Conservation (phyloP, 2,113 vertebrate species). For the Centropus unirufus region DNA sequence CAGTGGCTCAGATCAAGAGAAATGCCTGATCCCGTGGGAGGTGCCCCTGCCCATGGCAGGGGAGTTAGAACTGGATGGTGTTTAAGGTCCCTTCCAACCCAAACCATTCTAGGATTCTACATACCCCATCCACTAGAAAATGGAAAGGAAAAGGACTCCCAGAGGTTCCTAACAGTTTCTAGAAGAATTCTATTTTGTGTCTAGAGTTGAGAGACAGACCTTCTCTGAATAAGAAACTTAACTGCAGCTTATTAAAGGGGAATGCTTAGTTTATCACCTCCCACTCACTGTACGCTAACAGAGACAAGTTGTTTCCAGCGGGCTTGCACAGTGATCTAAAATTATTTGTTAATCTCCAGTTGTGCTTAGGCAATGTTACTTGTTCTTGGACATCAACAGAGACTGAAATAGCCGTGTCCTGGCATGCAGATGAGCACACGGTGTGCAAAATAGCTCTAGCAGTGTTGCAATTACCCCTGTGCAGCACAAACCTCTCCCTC, state of each 20-base stretch:
- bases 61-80: too few relatives aligned
- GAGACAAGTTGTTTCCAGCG: constrained; percentile 2
- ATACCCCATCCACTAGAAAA: background rate
- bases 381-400: constrained; percentile 15
- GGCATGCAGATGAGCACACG: constrained; percentile 55
- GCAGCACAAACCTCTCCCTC: background rate
- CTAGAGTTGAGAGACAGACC: background rate
- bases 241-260: background rate
- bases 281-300: background rate
- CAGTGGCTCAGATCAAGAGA: background rate
- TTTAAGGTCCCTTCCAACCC: too few relatives aligned
- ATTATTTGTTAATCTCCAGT: constrained; percentile 58
- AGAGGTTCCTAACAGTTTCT: background rate
- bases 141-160: background rate
- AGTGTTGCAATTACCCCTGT: constrained; percentile 21
- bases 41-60: too few relatives aligned
- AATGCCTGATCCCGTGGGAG: background rate
- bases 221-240: background rate
- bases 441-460: constrained; percentile 46
- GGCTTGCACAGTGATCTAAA: constrained; percentile 46
- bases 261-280: background rate
- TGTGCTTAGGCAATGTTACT: constrained; percentile 48
- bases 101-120: too few relatives aligned
- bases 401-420: constrained; percentile 54
- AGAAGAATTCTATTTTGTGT: background rate